Conservation (phyloP, 1,140 invertebrate species). For the Pogonus chalceus region DNA sequence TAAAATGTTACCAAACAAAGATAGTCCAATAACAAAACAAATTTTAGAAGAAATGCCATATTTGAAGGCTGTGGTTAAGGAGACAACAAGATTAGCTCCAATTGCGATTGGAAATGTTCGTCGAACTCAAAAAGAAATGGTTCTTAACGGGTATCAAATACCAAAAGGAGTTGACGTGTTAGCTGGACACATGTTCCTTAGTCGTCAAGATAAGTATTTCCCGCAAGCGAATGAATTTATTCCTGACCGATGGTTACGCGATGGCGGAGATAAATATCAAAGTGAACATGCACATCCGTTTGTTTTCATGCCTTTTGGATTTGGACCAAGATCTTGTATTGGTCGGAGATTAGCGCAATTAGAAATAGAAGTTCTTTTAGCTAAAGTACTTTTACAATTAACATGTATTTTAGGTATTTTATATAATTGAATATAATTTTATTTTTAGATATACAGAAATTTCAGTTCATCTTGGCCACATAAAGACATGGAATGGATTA, state of each 20-base stretch:
- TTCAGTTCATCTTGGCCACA: slow-evolving; percentile 42
- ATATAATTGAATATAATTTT: neutral
- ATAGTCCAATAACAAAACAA: slow-evolving; percentile 28
- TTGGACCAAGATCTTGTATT: slow-evolving; percentile 35
- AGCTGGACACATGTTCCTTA: slow-evolving; percentile 13
- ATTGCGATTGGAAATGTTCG: slow-evolving; percentile 41
- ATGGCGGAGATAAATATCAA: slow-evolving; percentile 16
- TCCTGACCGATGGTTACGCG: slow-evolving; percentile 26
- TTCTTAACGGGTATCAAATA: slow-evolving; percentile 44
- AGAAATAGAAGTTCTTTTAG: slow-evolving; percentile 52
- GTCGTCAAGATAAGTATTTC: slow-evolving; percentile 18
- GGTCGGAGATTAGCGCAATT: slow-evolving; percentile 60
- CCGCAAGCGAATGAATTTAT: slow-evolving; percentile 21
- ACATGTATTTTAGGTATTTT: neutral
- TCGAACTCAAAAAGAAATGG: slow-evolving; percentile 40
- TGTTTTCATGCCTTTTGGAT: slow-evolving; percentile 26
- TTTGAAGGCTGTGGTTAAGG: slow-evolving; percentile 54
- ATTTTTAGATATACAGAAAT: slow-evolving; percentile 35
- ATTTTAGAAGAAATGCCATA: slow-evolving; percentile 46
- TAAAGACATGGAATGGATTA: slow-evolving; percentile 17
- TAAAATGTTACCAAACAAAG: slow-evolving; percentile 21
- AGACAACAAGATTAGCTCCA: slow-evolving; percentile 46
- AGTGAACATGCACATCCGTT: slow-evolving; percentile 25
- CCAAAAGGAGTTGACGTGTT: slow-evolving; percentile 43
- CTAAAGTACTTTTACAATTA: slow-evolving; percentile 30